These are phyloP conservation scores for Microcebus jonahi DNA, from an alignment of 2,113 vertebrate species.

Conservation along the genomic window DNA sequence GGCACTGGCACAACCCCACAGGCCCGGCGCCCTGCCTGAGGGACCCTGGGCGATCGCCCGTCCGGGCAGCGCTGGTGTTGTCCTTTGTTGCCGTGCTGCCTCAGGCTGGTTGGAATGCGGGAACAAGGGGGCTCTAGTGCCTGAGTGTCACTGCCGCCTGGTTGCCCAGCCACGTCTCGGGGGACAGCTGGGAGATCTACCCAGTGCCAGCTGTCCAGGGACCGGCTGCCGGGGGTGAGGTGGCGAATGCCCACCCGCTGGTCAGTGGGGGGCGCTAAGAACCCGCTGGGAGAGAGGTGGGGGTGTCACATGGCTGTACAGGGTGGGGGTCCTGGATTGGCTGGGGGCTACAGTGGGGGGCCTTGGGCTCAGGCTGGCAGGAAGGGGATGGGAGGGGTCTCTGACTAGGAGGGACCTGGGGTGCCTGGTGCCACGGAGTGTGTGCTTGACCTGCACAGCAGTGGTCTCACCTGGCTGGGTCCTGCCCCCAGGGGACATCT, in stretches of 20 bases:
- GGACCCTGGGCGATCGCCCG: fast-evolving
- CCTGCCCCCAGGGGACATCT: background rate
- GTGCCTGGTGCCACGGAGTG: background rate
- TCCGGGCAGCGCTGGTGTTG: fast-evolving
- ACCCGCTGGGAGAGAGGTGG: background rate
- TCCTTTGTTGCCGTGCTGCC: background rate
- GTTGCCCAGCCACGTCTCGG: background rate
- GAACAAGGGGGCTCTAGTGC: too few species aligned
- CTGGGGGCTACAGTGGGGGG: background rate
- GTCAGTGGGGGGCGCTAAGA: background rate
- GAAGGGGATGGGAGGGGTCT: background rate
- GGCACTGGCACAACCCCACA: fast-evolving
- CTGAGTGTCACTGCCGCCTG: background rate
- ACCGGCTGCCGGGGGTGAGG: background rate
- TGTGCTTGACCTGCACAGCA: background rate
- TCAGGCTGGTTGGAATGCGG: background rate
- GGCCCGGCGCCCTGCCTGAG: fast-evolving
- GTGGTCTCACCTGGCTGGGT: background rate
- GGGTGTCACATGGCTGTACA: background rate
- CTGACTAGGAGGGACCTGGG: fast-evolving
- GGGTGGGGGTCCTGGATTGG: background rate
- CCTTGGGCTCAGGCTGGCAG: background rate
- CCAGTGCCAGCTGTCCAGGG: background rate
- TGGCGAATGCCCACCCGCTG: too few species aligned
- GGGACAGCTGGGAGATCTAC: background rate